Evolutionary conservation across 2,113 vertebrate species (phyloP), one percentile per base, ranked within the genome.

Genomic region (Carassius gibelio): DNA sequence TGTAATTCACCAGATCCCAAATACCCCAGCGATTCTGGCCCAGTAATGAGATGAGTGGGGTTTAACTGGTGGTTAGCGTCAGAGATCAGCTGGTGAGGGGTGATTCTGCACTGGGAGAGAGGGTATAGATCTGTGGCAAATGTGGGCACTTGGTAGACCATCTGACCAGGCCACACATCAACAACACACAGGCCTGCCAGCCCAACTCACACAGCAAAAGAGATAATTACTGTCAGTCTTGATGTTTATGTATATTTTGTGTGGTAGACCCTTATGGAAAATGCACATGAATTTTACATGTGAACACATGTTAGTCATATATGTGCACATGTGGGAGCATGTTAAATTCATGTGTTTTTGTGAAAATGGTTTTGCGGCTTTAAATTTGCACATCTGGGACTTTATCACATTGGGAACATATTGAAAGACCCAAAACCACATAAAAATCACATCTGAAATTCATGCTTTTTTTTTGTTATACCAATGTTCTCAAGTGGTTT

Each of bases 221-320:
- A 48, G 45, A 48, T 8, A 10, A 48, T 48, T 48, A 48, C 45
- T 10, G 45, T 48, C 45, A 48, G 45, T 48, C 45, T 48, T 48
- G 45, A 8, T 38, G 34, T 38, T 69, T 38, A 69, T 69, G 34
- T 38, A 21, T 38, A 71, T 71, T 10, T 71, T 23, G 71, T 48
- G 71, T 23, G 42, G 71, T 38, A 42, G 36, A n/a, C 36, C 17
- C 36, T n/a, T 42, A 5, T 72, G 69, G 38, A 72, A 72, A 72
- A 72, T 72, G 69, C 42, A 74, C 71, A 48, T 74, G 71, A 74
- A 74, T 48, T 48, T 74, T 74, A 74, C 71, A 74, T 15, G 71
- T 45, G 42, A 74, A 74, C 71, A 74, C 71, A 74, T 48, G 71
- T 48, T 74, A 48, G 42, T 48, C 9, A 48, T 74, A 74, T 74